Base-by-base conservation (phyloP, 2,888 invertebrate genomes). In the Scelioninae gen. 1 region DNA sequence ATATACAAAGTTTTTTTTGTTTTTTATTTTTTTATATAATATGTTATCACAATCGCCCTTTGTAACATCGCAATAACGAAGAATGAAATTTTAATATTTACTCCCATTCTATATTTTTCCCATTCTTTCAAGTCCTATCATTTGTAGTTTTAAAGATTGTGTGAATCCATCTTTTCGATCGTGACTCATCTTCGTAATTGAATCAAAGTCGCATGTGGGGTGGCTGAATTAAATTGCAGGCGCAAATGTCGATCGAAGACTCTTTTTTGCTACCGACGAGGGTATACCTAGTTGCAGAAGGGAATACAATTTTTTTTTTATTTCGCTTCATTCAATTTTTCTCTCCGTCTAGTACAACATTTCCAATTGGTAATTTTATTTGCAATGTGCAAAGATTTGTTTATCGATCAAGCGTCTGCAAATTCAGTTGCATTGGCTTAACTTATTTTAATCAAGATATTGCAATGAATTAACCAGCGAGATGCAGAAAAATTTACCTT, bases 161-260 rank as follows among this genome's bases (percentile, higher is more conserved):
- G 56, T 68, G 51, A 75, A 56, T 76, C 79, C 85, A 79, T 85
- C 82, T 88, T 88, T 87, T 87, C 82, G 86, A 86, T 85, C 81
- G 85, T 90, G 90, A 91, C 88, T 91, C 91, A 90, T 84, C 78
- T 79, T 77, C 69, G 84, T 91, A 91, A 91, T 91, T 84, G 87
- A 91, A 91, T 91, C 87, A 91, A 89, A 90, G 88, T 88, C 88
- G 88, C 89, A 88, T 89, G 89, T 87, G 86, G 91, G 91, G 90
- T 84, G 87, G 83, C 85, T 81, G 88, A 90, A 91, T 91, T 88
- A 88, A 91, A 89, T 91, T 91, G 91, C 88, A 87, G 72, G 88
- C 89, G 89, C 91, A 91, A 91, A 91, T 91, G 91, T 91, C 91
- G 91, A 89, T 89, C 88, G 89, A 90, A 90, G 91, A 91, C 87